Base-by-base conservation (phyloP, 2,797 vertebrate species). In the Sebastes goodei region DNA sequence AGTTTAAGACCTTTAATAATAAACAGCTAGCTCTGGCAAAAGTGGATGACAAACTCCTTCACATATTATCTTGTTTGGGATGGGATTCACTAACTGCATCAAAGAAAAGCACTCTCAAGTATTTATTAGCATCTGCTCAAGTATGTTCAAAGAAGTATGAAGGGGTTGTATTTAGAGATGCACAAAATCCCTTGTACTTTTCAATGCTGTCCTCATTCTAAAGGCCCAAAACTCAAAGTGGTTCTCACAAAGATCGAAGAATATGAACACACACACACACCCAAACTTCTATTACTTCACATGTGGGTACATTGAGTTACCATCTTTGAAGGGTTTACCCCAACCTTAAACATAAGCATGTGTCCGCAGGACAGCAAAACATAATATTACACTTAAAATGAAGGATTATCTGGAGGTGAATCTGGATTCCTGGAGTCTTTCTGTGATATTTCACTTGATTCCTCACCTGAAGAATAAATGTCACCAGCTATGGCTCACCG, bases 401-500 rank as follows among this genome's bases (percentile, higher is more conserved):
- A 20, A 49, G 17, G 46, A 49, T 49, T 49, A 49, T 49, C 46
- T 17, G 15, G 46, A 49, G 7, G 46, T 49, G 17, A 12, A 21
- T 12, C 53, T 56, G 53, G 10, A 57, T 14, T 71, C 10, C 14
- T 27, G 2, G 10, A 59, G 10, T 14, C 10, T 46, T 38, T 60
- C 27, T 30, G 23, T 29, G 59, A 56, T 15, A 68, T 81, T 53
- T 63, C 57, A 61, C 15, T 56, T n/a, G 21, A 67, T 17, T 67
- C 27, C 10, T 71, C 10, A 23, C 68, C 35, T 21, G 15, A 32
- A 21, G 12, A 76, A 10, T 23, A 74, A 79, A 76, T 35, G 55
- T 65, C 72, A 72, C 35, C 38, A n/a, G 59, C 59, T 69, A 10
- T 61, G 10, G 23, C 27, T 86, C 65, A 62, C 69, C 6, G 8